A percentile compares a stretch with the other conserved stretches of the same genome.
Conservation (phyloP, 2,797 vertebrate species). For the Graptemys geographica region DNA sequence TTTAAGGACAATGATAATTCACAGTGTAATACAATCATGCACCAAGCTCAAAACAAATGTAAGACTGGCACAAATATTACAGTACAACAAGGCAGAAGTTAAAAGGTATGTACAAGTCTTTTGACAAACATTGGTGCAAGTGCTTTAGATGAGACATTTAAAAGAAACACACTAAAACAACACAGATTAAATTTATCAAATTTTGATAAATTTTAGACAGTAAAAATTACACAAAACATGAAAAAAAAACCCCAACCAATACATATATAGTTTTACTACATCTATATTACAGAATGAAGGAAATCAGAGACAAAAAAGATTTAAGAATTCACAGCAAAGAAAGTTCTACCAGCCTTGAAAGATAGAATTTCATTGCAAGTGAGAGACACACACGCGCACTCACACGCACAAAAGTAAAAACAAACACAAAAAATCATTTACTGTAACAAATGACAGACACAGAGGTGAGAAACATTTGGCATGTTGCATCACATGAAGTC, state of each 20-base stretch:
- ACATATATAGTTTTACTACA: slow-evolving; percentile 79
- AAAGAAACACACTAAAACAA: slow-evolving; percentile 81
- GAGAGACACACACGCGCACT: slow-evolving; percentile 64
- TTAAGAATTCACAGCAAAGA: slow-evolving; percentile 76
- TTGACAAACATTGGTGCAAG: slow-evolving; percentile 75
- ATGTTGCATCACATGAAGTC: slow-evolving; percentile 85
- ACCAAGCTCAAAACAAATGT: slow-evolving; percentile 75
- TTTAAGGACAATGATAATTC: slow-evolving; percentile 76
- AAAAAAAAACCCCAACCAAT: slow-evolving; percentile 64
- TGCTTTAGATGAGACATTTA: slow-evolving; percentile 79
- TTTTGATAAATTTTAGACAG: slow-evolving; percentile 84
- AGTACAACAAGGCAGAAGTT: slow-evolving; percentile 74
- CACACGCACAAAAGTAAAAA: slow-evolving; percentile 70
- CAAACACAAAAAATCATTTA: slow-evolving; percentile 72
- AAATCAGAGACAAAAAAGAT: slow-evolving; percentile 76
- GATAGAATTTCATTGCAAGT: slow-evolving; percentile 71
- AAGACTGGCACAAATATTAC: slow-evolving; percentile 77
- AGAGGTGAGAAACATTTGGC: slow-evolving; percentile 83
- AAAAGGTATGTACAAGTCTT: slow-evolving; percentile 81
- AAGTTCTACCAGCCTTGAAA: slow-evolving; percentile 62
- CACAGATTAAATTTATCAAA: slow-evolving; percentile 84
- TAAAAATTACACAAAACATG: slow-evolving; percentile 83
- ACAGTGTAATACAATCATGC: slow-evolving; percentile 83
- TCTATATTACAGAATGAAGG: slow-evolving; percentile 84
- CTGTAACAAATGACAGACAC: slow-evolving; percentile 83